Conservation (phyloP, 2,113 vertebrate species). For the Sylvietta virens region DNA sequence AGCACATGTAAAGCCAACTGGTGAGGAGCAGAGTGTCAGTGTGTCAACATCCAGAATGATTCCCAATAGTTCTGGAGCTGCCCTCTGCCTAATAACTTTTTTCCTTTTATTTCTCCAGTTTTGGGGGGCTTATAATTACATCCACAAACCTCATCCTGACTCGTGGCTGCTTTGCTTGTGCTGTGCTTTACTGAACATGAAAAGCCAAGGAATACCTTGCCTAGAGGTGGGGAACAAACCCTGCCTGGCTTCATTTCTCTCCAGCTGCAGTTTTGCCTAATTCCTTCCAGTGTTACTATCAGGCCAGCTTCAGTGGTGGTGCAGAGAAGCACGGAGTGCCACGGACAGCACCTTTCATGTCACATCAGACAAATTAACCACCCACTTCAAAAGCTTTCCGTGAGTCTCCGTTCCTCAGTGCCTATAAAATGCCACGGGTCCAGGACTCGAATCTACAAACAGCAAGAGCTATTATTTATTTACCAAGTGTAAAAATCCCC, state of each 20-base stretch:
- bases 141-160: not conserved
- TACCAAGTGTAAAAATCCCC: not conserved
- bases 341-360: constrained; percentile 31
- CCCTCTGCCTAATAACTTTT: not conserved
- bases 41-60: not conserved
- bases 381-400: not conserved
- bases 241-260: not conserved
- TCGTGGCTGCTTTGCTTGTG: not conserved
- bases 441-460: not conserved
- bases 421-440: not conserved
- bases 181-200: not conserved
- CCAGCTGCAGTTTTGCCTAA: not conserved
- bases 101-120: not conserved
- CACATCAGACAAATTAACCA: constrained; percentile 32
- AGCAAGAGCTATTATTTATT: not conserved
- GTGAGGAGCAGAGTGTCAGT: not conserved
- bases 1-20: not conserved
- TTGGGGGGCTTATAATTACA: not conserved
- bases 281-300: not conserved
- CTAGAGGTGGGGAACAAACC: not conserved
- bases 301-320: not conserved
- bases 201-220: not conserved
- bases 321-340: not conserved
- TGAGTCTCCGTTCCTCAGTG: not conserved
- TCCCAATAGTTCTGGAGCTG: not conserved